These are phyloP conservation scores for Liolophura sinensis DNA, from an alignment of 1,140 invertebrate species.

Conservation along the genomic window DNA sequence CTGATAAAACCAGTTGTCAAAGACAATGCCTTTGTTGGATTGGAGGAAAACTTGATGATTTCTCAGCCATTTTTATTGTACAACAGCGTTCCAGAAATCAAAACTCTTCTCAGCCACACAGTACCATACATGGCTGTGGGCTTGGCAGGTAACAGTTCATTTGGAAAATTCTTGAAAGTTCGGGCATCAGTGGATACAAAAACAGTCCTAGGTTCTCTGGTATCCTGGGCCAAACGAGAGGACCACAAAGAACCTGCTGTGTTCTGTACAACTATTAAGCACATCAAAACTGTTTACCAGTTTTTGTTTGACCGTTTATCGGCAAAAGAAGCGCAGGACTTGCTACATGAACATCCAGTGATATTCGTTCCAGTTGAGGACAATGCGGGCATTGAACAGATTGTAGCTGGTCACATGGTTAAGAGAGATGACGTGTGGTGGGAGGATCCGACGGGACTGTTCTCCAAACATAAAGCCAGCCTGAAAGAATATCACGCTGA, in stretches of 20 bases:
- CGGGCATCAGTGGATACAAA: constrained; percentile 24
- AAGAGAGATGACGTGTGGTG: constrained; percentile 46
- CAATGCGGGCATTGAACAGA: neutral
- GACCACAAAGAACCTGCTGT: constrained; percentile 18
- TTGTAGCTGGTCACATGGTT: constrained; percentile 38
- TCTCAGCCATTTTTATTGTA: too few relatives aligned
- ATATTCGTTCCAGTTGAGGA: constrained; percentile 40
- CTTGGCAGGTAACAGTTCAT: constrained; percentile 21
- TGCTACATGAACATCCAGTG: constrained; percentile 42
- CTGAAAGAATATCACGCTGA: constrained; percentile 36
- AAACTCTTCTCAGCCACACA: too few relatives aligned
- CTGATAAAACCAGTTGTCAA: too few relatives aligned
- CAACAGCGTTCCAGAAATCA: too few relatives aligned
- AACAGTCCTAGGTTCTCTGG: constrained; percentile 30
- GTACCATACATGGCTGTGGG: neutral
- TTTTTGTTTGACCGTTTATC: constrained; percentile 37
- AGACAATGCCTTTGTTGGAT: too few relatives aligned
- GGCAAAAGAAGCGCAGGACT: constrained; percentile 35
- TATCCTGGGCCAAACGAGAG: constrained; percentile 31
- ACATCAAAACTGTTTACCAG: constrained; percentile 39
- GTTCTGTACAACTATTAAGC: constrained; percentile 33
- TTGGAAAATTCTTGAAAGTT: constrained; percentile 35
- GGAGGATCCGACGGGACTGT: constrained; percentile 42
- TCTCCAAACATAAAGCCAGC: constrained; percentile 32
- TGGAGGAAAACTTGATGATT: too few relatives aligned